Conservation (phyloP, 1,140 invertebrate species). For the Bombus picipes region DNA sequence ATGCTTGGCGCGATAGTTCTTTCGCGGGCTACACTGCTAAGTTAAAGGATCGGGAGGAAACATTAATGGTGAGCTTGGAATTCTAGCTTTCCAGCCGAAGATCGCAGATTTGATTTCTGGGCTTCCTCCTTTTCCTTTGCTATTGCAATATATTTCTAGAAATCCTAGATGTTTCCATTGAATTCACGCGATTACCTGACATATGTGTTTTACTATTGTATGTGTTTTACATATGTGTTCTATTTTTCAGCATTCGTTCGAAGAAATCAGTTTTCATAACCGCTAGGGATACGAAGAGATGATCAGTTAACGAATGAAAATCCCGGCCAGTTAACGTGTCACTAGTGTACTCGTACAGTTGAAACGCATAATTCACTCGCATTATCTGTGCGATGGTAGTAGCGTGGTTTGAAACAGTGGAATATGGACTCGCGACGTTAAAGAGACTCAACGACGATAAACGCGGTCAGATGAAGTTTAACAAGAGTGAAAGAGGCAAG, state of each 20-base stretch:
- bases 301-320: background rate
- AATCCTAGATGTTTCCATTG: background rate
- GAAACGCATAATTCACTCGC: constrained; percentile 58
- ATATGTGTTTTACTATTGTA: too few relatives aligned
- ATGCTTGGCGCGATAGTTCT: too few relatives aligned
- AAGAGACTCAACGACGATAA: background rate
- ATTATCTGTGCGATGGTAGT: constrained; percentile 39
- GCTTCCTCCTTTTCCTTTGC: background rate
- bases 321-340: background rate
- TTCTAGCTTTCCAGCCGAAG: background rate
- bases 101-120: background rate
- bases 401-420: constrained; percentile 19
- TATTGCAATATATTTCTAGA: background rate
- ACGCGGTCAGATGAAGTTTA: constrained; percentile 1
- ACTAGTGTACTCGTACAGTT: background rate
- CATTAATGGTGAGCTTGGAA: background rate
- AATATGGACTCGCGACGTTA: constrained; percentile 46
- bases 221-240: too few relatives aligned
- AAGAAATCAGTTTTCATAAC: background rate
- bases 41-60: background rate
- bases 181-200: background rate
- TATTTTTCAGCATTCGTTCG: background rate
- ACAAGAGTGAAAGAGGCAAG: background rate
- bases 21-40: too few relatives aligned
- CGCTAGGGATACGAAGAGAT: background rate